Base-by-base conservation (phyloP, 2,113 vertebrate genomes). In the Engraulis encrasicolus region DNA sequence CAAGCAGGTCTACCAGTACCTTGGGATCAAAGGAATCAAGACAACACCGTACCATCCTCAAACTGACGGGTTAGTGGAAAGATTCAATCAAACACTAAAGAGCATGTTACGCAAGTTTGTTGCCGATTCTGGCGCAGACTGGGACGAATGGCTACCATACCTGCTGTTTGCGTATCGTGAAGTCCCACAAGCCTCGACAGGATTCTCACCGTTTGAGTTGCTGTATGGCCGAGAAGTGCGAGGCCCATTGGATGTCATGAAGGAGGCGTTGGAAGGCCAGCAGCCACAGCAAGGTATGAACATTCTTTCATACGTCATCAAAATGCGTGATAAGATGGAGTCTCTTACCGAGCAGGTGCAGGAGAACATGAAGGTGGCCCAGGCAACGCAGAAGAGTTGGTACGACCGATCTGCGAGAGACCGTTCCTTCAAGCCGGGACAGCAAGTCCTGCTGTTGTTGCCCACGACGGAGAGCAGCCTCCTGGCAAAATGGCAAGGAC, bases 351-450 rank as follows among this genome's bases (percentile, higher is more conserved):
- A n/a, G n/a, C n/a, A n/a, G n/a, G n/a, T n/a, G n/a, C n/a, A n/a
- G n/a, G n/a, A n/a, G n/a, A n/a, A n/a, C n/a, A n/a, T n/a, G n/a
- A n/a, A n/a, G n/a, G n/a, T n/a, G n/a, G n/a, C n/a, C n/a, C n/a
- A n/a, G n/a, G n/a, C n/a, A n/a, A n/a, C n/a, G n/a, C 45, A 82
- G 48, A 82, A 82, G 27, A 2, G n/a, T 4, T 71, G 36, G 81
- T 74, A 82, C 6, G 81, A 82, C 58, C 23, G 14, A 31, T 54
- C 40, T 6, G 36, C 38, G 19, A 71, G 48, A 23, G 3, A 74
- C 7, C 61, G 81, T n/a, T n/a, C n/a, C n/a, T n/a, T n/a, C n/a
- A n/a, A n/a, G n/a, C n/a, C n/a, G n/a, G n/a, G n/a, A n/a, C n/a
- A n/a, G n/a, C n/a, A n/a, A n/a, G n/a, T n/a, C n/a, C n/a, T n/a